Conservation (phyloP, 2,797 vertebrate genomes). For the Nannoperca obscura region DNA sequence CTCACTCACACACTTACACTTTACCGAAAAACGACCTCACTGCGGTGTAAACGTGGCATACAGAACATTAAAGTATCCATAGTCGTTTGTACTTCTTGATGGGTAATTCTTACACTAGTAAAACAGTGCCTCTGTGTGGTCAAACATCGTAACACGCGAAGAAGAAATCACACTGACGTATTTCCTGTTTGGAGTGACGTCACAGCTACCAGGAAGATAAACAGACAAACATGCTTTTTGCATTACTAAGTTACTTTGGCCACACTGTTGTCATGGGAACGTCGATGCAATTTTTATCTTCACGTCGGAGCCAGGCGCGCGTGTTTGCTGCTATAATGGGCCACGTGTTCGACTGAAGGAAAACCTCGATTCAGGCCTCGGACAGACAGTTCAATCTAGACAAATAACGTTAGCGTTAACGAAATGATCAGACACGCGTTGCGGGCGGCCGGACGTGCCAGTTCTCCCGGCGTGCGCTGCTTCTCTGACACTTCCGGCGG, state of each 20-base stretch:
- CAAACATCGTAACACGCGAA: background rate
- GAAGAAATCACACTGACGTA: conserved; percentile 24
- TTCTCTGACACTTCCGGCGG: conserved; percentile 15
- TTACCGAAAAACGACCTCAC: no score
- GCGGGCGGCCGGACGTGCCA: conserved; percentile 4
- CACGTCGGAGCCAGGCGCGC: background rate
- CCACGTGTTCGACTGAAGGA: background rate
- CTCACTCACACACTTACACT: background rate
- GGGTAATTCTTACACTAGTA: background rate
- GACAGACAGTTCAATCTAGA: background rate
- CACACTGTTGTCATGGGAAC: background rate
- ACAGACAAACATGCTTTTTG: no score
- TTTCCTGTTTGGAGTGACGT: conserved; percentile 56
- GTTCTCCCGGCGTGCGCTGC: conserved; percentile 15
- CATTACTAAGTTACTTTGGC: no score
- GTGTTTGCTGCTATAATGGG: background rate
- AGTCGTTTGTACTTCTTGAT: background rate
- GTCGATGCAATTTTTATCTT: accelerated
- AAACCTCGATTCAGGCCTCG: background rate
- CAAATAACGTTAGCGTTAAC: accelerated
- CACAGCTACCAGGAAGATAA: conserved; percentile 4
- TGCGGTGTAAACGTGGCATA: background rate
- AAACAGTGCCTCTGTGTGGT: conserved; percentile 60
- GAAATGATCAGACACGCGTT: conserved; percentile 39
- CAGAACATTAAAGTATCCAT: background rate